Conservation (phyloP, 2,113 vertebrate genomes). For the Seriola dumerili region DNA sequence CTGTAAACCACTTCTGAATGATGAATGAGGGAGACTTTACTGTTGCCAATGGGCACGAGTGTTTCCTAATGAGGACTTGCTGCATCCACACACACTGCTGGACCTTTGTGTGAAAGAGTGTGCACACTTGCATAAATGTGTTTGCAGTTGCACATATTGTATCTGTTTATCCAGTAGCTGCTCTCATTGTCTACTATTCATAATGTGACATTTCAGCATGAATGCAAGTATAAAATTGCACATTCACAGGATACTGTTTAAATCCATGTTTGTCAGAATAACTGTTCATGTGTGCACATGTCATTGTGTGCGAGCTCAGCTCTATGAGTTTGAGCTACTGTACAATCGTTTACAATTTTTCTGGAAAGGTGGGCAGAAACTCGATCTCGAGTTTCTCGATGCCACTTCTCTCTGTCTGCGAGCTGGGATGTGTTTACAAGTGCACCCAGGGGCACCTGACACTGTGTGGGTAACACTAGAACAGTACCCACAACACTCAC, state of each 20-base stretch:
- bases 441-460: slow-evolving; percentile 64
- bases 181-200: neutral
- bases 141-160: neutral
- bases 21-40: slow-evolving; percentile 30
- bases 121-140: neutral
- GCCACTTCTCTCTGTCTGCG: slow-evolving; percentile 58
- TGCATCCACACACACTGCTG: slow-evolving; percentile 10
- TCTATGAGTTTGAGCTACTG: neutral
- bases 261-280: neutral
- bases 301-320: neutral
- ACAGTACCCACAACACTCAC: slow-evolving; percentile 47
- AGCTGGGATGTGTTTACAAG: slow-evolving; percentile 73
- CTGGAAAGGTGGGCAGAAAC: slow-evolving; percentile 43
- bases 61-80: slow-evolving; percentile 28
- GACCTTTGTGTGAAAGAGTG: slow-evolving; percentile 4
- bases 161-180: neutral
- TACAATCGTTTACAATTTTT: slow-evolving; percentile 1
- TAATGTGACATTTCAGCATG: neutral
- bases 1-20: slow-evolving; percentile 16
- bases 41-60: slow-evolving; percentile 1
- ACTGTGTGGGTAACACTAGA: slow-evolving; percentile 77
- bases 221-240: neutral
- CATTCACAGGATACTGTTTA: neutral
- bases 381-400: slow-evolving; percentile 60
- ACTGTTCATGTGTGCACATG: neutral